Percentiles rank a stretch among this genome's conserved stretches.
Evolutionary conservation across 2,113 vertebrate species (phyloP).

Genomic region (Pimephales promelas): DNA sequence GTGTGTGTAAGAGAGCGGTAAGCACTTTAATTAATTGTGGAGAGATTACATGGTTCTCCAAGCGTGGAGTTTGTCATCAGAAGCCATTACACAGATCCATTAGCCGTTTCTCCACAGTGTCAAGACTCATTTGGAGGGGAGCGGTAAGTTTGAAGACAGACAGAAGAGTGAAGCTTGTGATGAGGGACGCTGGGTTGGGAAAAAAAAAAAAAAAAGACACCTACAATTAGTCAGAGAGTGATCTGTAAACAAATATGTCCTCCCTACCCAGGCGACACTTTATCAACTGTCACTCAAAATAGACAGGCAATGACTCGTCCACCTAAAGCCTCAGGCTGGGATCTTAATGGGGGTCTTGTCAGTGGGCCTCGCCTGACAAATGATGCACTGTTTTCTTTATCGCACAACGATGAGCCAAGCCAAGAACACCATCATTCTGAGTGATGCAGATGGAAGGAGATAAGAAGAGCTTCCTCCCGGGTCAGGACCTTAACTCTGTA

Average conservation of each 20-base stretch:
- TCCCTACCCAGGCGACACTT: conserved; percentile 64
- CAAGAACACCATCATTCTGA: conserved; percentile 15
- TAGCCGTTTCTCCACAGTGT: conserved; percentile 99
- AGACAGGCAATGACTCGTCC: conserved; percentile 49
- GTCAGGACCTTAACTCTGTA: background rate
- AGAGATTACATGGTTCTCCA: conserved; percentile 99
- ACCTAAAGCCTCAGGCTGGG: conserved; percentile 57
- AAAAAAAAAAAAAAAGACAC: conserved; percentile 66
- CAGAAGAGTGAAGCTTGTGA: conserved; percentile 88
- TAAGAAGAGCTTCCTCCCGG: conserved; percentile 15
- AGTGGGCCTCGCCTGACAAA: conserved; percentile 50
- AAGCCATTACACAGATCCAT: conserved; percentile 99
- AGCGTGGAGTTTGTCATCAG: conserved; percentile 99
- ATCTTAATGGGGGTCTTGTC: conserved; percentile 35
- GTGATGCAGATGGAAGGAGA: conserved; percentile 13
- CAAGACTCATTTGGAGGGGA: conserved; percentile 98
- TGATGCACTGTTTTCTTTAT: conserved; percentile 71
- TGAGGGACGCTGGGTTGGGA: conserved; percentile 65
- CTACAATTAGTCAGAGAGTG: conserved; percentile 71
- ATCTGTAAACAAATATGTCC: conserved; percentile 75
- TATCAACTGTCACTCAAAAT: conserved; percentile 74
- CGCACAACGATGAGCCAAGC: conserved; percentile 65
- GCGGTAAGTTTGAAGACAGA: conserved; percentile 82
- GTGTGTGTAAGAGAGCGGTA: conserved; percentile 69
- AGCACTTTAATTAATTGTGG: conserved; percentile 99